These are phyloP conservation scores for Malurus leucopterus DNA, from an alignment of 2,797 vertebrate species.

Conservation along the genomic window DNA sequence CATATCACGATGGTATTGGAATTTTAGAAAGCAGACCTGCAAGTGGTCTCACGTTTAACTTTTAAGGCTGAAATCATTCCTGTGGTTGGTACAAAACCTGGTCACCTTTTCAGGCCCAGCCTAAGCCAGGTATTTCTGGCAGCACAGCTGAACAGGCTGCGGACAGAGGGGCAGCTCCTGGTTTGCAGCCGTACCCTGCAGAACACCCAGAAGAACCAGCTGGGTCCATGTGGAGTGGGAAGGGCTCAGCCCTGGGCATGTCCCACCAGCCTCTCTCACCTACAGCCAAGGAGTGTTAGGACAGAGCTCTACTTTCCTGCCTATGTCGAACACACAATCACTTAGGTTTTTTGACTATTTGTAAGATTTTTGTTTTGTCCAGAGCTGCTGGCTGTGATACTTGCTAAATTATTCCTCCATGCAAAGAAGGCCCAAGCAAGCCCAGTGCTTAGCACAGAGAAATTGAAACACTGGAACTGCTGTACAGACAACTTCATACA, in stretches of 20 bases:
- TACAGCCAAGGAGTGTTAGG: neutral
- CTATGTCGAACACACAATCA: neutral
- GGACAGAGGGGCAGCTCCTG: neutral
- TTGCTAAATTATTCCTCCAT: neutral
- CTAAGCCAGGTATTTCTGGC: neutral
- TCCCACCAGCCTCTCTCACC: neutral
- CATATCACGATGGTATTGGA: neutral
- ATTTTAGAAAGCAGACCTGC: neutral
- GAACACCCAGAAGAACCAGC: neutral
- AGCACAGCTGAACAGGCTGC: neutral
- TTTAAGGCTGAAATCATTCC: neutral
- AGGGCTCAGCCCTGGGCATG: neutral
- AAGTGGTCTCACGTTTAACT: neutral
- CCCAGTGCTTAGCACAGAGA: neutral
- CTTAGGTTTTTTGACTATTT: neutral
- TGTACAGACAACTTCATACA: accelerated
- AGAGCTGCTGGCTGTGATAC: neutral
- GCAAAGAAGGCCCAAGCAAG: neutral
- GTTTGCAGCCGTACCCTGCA: neutral
- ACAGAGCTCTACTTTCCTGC: neutral
- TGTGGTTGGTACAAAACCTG: neutral
- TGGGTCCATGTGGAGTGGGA: neutral
- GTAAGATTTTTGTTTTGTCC: neutral
- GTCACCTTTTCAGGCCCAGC: neutral
- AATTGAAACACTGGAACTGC: neutral